Evolutionary conservation across 23 tunicate species (phyloP).

Genomic region (Halocynthia roretzi): DNA sequence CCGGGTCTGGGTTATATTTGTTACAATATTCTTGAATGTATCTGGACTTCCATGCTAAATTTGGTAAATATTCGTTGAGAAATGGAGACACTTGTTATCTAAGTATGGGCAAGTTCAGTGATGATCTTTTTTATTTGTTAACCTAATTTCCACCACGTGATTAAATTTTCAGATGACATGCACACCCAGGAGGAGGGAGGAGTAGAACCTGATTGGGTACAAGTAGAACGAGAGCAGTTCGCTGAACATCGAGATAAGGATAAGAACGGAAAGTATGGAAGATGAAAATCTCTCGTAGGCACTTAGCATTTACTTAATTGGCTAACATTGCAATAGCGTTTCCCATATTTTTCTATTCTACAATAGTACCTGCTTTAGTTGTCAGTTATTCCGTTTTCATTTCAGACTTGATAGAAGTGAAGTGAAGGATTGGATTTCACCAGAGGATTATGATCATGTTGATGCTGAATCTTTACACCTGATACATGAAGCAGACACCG

Average conservation of each 20-base stretch:
- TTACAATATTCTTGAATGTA: too few relatives aligned
- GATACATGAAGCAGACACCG: conserved; percentile 40
- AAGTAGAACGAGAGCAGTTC: conserved; percentile 36
- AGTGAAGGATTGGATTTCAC: conserved; percentile 83
- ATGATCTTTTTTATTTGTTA: background rate
- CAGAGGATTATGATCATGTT: conserved; percentile 75
- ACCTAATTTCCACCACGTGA: background rate
- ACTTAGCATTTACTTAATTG: too few relatives aligned
- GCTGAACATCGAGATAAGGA: conserved; percentile 14
- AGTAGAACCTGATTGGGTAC: conserved; percentile 48
- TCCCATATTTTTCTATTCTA: background rate
- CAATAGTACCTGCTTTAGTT: background rate
- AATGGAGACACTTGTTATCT: background rate
- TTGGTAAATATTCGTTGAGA: too few relatives aligned
- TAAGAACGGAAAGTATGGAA: conserved; percentile 20
- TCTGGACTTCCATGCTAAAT: too few relatives aligned
- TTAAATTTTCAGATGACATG: conserved; percentile 29
- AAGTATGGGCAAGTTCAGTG: too few relatives aligned
- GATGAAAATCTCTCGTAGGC: too few relatives aligned
- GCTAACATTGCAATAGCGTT: too few relatives aligned
- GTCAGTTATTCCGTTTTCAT: background rate
- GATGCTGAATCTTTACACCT: conserved; percentile 85
- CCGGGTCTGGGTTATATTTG: too few relatives aligned
- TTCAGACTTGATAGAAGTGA: conserved; percentile 52
- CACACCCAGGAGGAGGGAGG: conserved; percentile 28